These are phyloP conservation scores for Hipparchia semele DNA, from an alignment of 2,888 invertebrate species.

Conservation along the genomic window DNA sequence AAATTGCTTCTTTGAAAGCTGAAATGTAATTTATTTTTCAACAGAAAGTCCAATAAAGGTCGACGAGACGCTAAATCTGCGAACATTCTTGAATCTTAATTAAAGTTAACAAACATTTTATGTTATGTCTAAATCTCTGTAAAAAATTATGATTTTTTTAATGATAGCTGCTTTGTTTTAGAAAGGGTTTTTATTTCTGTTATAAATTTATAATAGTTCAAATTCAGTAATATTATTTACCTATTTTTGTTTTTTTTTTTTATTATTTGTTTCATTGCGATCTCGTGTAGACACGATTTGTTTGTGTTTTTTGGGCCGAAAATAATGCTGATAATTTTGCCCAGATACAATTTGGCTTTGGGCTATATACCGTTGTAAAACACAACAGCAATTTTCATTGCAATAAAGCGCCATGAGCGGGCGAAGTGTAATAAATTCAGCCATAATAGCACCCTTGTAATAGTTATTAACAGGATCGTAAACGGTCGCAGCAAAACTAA, in stretches of 20 bases:
- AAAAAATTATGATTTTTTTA: neutral
- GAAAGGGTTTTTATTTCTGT: no score
- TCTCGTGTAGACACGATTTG: no score
- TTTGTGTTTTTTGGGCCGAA: no score
- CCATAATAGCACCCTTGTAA: neutral
- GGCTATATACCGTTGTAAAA: no score
- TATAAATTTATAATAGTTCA: neutral
- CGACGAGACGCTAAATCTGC: neutral
- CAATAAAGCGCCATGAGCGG: neutral
- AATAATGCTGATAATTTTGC: no score
- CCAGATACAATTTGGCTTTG: no score
- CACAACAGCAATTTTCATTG: neutral
- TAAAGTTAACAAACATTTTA: neutral
- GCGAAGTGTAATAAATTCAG: neutral
- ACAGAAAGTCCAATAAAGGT: conserved; percentile 1
- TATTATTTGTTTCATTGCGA: no score
- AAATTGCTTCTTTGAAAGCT: conserved; percentile 4
- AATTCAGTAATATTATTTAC: no score
- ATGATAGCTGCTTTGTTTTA: no score
- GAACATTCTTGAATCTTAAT: conserved; percentile 6
- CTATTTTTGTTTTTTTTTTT: no score
- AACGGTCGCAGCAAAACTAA: neutral
- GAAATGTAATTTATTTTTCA: conserved; percentile 9
- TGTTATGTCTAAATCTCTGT: neutral
- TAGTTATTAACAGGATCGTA: neutral